Base-by-base conservation (phyloP, 2,888 invertebrate species). In the Lepidochitona cinerea region DNA sequence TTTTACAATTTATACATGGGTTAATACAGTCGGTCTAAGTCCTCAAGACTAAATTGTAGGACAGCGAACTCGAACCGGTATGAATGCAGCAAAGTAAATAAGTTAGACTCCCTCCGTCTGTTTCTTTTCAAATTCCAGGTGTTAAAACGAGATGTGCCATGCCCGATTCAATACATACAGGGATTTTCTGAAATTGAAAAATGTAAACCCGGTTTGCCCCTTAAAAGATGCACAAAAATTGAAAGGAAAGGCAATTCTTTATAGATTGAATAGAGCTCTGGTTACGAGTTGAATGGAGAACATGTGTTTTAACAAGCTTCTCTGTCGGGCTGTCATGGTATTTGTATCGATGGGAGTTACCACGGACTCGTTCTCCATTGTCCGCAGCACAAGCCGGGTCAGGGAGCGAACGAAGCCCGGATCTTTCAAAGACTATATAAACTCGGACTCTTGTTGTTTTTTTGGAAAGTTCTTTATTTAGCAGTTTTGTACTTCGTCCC, bases 301-400 rank as follows among this genome's bases (percentile, higher is more conserved):
- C 59, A 59, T 59, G 59, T 59, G 59, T 59, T 59, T 59, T 59
- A 59, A 59, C 59, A 59, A 59, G 59, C 18, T 32, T 2, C 29
- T 14, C 12, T 59, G 59, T 29, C 59, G 29, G 29, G 59, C 49
- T 14, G 29, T 18, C 14, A 12, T 4, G 26, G 1, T 23, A 32
- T 59, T 59, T 59, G 26, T 59, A 59, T 23, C 12, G 59, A 23
- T 29, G 59, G 59, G 59, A 59, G 59, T 23, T 59, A 32, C 59
- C 59, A 23, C 32, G 26, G 29, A 23, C 23, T 59, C 23, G 14
- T 59, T 2, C 2, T 3, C 23, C 59, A 59, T 59, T 59, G 59
- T 59, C 29, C 23, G 4, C 32, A 2, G 23, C 59, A 59, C 18
- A 59, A 59, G 32, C 26, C 5, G 29, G 59, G 49, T 49, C 49